phyloP scores from a whole-genome alignment of 2,797 vertebrate species.

The Euthynnus affinis region DNA sequence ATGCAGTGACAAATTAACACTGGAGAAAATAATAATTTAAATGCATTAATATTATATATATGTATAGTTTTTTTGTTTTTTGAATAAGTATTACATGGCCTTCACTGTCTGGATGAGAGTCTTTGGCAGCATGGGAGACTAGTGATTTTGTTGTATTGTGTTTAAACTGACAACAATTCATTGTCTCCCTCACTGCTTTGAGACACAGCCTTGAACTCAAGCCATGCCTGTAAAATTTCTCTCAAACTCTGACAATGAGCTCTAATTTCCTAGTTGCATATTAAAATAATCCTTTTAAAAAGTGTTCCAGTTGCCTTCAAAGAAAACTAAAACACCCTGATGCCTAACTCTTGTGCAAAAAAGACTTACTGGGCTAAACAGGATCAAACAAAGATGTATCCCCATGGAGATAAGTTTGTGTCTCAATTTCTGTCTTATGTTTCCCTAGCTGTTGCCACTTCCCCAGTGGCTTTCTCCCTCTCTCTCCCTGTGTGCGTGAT shows the following conservation, averaged over 20 bases:
- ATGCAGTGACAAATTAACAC: not conserved
- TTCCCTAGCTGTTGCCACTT: too few relatives aligned
- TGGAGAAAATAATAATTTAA: not conserved
- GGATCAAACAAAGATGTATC: conserved; percentile 6
- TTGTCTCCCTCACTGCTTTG: conserved; percentile 90
- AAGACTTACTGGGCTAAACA: not conserved
- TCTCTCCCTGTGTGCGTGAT: too few relatives aligned
- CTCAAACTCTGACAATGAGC: not conserved
- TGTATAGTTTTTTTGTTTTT: not conserved
- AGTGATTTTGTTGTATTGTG: conserved; percentile 99
- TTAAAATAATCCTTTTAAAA: not conserved
- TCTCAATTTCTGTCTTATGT: too few relatives aligned
- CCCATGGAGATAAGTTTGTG: not conserved
- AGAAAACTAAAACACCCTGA: not conserved
- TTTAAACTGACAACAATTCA: conserved; percentile 92
- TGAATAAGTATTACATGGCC: not conserved
- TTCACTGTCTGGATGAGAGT: conserved; percentile 46
- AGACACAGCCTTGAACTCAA: conserved; percentile 56
- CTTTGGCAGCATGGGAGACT: conserved; percentile 94
- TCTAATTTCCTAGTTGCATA: too few relatives aligned
- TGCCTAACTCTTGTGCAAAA: not conserved
- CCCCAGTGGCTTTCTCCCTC: too few relatives aligned
- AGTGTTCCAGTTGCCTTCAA: not conserved
- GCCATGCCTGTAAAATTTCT: not conserved
- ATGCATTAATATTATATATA: too few relatives aligned